These are phyloP conservation scores for Drosophila mauritiana DNA, from an alignment of 1,140 invertebrate species.

Conservation along the genomic window DNA sequence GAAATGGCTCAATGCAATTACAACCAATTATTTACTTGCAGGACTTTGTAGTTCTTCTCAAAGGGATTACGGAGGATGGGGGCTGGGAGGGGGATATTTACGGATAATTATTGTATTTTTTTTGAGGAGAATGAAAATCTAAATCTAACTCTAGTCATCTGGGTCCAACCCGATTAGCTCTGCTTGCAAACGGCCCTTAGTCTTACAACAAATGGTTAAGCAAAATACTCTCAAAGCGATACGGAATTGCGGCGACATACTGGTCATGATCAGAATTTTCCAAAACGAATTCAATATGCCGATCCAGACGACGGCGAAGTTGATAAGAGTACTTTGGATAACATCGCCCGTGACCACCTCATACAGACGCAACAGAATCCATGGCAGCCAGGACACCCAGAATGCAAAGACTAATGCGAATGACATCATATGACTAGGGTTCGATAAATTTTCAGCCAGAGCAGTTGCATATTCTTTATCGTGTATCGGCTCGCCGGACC, in stretches of 20 bases:
- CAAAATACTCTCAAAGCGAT: conserved; percentile 94
- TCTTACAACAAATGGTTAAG: conserved; percentile 94
- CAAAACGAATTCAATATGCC: conserved; percentile 97
- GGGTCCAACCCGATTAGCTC: conserved; percentile 93
- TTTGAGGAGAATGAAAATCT: conserved; percentile 53
- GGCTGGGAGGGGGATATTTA: not conserved
- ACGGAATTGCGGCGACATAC: conserved; percentile 95
- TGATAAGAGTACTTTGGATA: conserved; percentile 92
- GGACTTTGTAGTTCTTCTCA: conserved; percentile 19
- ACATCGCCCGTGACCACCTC: conserved; percentile 87
- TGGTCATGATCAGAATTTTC: conserved; percentile 95
- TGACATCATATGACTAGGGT: conserved; percentile 97
- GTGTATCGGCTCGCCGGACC: conserved; percentile 92
- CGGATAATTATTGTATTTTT: not conserved
- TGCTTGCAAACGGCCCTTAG: conserved; percentile 90
- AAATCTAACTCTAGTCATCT: conserved; percentile 88
- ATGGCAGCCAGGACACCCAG: conserved; percentile 97
- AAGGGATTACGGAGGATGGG: not conserved
- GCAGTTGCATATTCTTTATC: conserved; percentile 97
- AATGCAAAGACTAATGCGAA: conserved; percentile 95
- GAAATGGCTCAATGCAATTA: conserved; percentile 47
- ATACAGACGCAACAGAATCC: conserved; percentile 90
- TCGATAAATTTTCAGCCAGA: conserved; percentile 94
- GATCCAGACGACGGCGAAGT: conserved; percentile 97
- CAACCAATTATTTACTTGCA: conserved; percentile 47